Percentiles rank a stretch among this genome's conserved stretches.
phyloP scores from a whole-genome alignment of 1,140 invertebrate genomes.

The Littorina saxatilis region DNA sequence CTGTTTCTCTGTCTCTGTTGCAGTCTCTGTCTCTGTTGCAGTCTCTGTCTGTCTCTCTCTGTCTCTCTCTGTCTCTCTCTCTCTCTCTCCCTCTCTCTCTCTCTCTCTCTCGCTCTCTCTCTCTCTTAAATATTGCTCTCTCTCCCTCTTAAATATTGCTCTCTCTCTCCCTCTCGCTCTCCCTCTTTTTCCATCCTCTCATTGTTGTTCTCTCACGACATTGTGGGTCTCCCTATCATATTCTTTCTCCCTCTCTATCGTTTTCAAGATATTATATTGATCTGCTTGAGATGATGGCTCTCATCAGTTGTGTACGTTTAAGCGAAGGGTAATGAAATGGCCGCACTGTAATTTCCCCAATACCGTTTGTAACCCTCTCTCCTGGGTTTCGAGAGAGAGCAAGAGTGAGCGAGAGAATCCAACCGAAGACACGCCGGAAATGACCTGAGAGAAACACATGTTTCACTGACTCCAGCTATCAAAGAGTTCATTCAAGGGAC shows the following conservation, averaged over 20 bases:
- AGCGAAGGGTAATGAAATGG: too few species aligned
- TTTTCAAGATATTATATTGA: neutral
- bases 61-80: constrained; percentile 32
- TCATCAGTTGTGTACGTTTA: too few species aligned
- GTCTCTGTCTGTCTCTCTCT: neutral
- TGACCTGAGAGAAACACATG: too few species aligned
- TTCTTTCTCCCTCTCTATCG: neutral
- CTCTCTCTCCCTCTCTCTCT: constrained; percentile 39
- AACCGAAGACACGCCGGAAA: too few species aligned
- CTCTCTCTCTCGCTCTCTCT: constrained; percentile 26
- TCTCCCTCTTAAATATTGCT: neutral
- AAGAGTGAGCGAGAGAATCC: too few species aligned
- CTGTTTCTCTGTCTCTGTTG: neutral
- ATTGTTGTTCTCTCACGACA: neutral
- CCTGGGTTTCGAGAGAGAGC: too few species aligned
- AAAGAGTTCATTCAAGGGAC: too few species aligned
- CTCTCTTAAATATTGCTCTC: neutral
- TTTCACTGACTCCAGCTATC: too few species aligned
- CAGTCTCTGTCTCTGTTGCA: neutral
- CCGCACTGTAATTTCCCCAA: too few species aligned
- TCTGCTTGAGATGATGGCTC: too few species aligned
- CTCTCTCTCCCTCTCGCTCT: neutral
- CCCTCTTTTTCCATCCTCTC: neutral
- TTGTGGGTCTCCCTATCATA: too few species aligned
- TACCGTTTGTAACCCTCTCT: too few species aligned